Base-by-base conservation (phyloP, 2,797 vertebrate genomes). In the Pipistrellus pygmaeus region DNA sequence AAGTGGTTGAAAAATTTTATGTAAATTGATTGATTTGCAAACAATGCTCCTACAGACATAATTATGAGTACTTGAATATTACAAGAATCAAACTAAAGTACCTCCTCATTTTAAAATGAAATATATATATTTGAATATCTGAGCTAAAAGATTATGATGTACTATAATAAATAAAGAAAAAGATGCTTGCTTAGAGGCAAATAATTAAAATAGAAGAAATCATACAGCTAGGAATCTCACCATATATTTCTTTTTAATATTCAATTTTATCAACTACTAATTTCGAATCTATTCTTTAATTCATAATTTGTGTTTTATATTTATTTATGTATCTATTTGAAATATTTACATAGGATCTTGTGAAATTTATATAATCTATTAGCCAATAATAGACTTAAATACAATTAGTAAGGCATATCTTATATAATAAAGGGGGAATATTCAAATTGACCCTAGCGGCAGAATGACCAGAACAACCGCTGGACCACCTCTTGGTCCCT, bases 251-350 rank as follows among this genome's bases (percentile, higher is more conserved):
- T 82, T 91, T 89, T 88, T 38, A 62, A 41, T 60, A 86, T 84
- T 93, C 84, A 78, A n/a, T 69, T 76, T 64, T 73, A 91, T 44
- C 21, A 92, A 35, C n/a, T 91, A n/a, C 11, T 32, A 82, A 72
- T 91, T 81, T 76, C 18, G 53, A 88, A 32, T 30, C 6, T 75
- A 46, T 55, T 81, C 10, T 77, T 87, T 88, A 76, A 81, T 62
- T 78, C 14, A 20, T 55, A 48, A 85, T 80, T 51, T 88, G 10
- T 44, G 3, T 8, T 85, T 84, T 11, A 72, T 60, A 88, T 48
- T 75, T 90, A 72, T 73, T 25, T 57, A 30, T 14, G 4, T 46
- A 64, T 38, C 48, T 46, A 84, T 76, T 64, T 88, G 17, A 92
- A 96, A 2, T 71, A 66, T 85, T 21, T 85, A 8, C 6, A 25